Conservation (phyloP, 2,113 vertebrate species). For the Lynx canadensis region DNA sequence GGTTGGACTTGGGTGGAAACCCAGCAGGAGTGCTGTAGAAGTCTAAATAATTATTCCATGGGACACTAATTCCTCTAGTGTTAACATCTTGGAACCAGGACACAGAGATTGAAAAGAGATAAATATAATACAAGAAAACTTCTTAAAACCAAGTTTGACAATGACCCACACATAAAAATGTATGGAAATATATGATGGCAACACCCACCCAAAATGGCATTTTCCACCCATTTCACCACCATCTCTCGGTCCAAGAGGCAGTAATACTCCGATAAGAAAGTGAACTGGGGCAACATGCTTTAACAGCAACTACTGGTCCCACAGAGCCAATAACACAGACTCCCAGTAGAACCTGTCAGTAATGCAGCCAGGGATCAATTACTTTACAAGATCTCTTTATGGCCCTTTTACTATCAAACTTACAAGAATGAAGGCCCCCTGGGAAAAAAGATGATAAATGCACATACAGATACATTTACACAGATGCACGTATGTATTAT, state of each 20-base stretch:
- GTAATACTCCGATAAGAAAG: constrained; percentile 16
- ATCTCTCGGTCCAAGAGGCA: not conserved
- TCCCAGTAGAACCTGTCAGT: constrained; percentile 4
- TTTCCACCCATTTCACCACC: not conserved
- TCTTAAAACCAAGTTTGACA: constrained; percentile 19
- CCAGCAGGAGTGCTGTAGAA: not conserved
- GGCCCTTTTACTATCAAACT: not conserved
- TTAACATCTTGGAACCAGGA: not conserved
- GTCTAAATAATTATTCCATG: not conserved
- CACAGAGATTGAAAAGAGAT: not conserved
- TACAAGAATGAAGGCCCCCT: not conserved
- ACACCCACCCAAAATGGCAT: not conserved
- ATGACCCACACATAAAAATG: not conserved
- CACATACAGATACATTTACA: not conserved
- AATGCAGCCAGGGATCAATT: constrained; percentile 2
- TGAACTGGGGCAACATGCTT: not conserved
- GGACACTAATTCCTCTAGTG: not conserved
- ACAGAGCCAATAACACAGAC: not conserved
- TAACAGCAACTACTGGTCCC: not conserved
- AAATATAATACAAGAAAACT: constrained; percentile 51
- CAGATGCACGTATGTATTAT: not conserved
- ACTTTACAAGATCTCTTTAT: not conserved
- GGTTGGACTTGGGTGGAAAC: not conserved
- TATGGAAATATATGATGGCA: not conserved
- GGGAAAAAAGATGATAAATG: not conserved